Evolutionary conservation across 2,113 vertebrate species (phyloP).

Genomic region (Clinocottus analis): DNA sequence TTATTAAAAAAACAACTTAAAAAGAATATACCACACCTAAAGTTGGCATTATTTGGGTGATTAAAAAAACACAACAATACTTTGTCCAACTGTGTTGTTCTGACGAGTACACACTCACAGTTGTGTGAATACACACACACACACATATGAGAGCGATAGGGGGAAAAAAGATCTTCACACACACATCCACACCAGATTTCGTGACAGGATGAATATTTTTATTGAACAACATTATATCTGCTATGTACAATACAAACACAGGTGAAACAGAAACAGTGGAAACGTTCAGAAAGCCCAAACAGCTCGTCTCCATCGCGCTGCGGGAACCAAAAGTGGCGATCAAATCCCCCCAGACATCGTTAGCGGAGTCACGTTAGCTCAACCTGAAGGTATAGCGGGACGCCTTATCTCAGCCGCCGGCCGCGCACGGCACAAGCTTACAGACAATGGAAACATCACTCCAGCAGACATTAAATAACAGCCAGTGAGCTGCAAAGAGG

Average conservation of each 20-base stretch:
- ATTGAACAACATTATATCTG: constrained; percentile 62
- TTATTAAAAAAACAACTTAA: too few species aligned
- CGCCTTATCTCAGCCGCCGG: not conserved
- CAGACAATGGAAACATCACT: too few species aligned
- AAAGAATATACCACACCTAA: too few species aligned
- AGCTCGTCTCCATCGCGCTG: not conserved
- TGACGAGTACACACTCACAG: too few species aligned
- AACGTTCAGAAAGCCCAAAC: too few species aligned
- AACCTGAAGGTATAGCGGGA: not conserved
- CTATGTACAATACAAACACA: constrained; percentile 61
- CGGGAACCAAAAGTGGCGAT: not conserved
- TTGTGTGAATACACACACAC: too few species aligned
- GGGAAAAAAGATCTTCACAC: not conserved
- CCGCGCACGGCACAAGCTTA: not conserved
- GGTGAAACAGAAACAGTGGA: constrained; percentile 41
- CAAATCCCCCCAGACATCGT: not conserved
- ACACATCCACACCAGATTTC: not conserved
- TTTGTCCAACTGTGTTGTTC: too few species aligned
- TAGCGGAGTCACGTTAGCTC: not conserved
- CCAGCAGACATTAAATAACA: not conserved
- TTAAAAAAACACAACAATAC: too few species aligned
- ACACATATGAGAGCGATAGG: fast-evolving
- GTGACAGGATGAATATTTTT: constrained; percentile 55
- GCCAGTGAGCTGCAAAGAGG: constrained; percentile 44
- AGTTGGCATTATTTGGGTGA: too few species aligned